Conservation (phyloP, 2,797 vertebrate species). For the Sebastes iracundus region DNA sequence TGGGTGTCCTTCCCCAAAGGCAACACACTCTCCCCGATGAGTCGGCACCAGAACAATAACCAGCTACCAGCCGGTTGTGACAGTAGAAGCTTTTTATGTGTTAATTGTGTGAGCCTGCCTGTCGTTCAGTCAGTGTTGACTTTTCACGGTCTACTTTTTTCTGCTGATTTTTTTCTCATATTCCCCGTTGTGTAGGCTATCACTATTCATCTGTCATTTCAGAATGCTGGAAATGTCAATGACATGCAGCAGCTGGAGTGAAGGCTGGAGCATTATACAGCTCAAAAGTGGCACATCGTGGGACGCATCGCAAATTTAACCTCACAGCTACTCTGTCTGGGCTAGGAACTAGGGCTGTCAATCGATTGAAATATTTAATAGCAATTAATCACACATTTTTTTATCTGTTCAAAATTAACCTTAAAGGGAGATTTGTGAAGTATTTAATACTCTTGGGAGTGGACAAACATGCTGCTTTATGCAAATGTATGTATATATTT, state of each 20-base stretch:
- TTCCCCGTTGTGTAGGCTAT: slow-evolving; percentile 21
- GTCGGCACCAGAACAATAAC: slow-evolving; percentile 51
- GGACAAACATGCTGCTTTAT: too few species aligned
- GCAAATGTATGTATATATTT: too few species aligned
- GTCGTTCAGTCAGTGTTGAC: slow-evolving; percentile 12
- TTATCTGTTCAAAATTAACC: too few species aligned
- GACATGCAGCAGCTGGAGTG: slow-evolving; percentile 47
- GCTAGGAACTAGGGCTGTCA: neutral
- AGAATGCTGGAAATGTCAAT: slow-evolving; percentile 51
- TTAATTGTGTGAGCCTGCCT: slow-evolving; percentile 24
- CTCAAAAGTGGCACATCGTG: slow-evolving; percentile 15
- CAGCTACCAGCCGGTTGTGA: neutral
- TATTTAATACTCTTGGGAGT: too few species aligned
- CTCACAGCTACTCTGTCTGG: neutral
- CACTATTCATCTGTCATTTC: slow-evolving; percentile 38
- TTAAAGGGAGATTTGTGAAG: too few species aligned
- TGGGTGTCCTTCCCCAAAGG: slow-evolving; percentile 61
- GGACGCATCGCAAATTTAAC: slow-evolving; percentile 22
- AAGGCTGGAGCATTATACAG: neutral
- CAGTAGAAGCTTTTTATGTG: slow-evolving; percentile 21
- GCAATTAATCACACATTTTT: too few species aligned
- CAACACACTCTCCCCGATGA: slow-evolving; percentile 72
- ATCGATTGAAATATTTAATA: too few species aligned
- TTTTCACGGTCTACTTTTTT: slow-evolving; percentile 14
- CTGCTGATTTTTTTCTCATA: neutral